phyloP scores from a whole-genome alignment of 2,888 invertebrate genomes.

The Dendrolimus pini region DNA sequence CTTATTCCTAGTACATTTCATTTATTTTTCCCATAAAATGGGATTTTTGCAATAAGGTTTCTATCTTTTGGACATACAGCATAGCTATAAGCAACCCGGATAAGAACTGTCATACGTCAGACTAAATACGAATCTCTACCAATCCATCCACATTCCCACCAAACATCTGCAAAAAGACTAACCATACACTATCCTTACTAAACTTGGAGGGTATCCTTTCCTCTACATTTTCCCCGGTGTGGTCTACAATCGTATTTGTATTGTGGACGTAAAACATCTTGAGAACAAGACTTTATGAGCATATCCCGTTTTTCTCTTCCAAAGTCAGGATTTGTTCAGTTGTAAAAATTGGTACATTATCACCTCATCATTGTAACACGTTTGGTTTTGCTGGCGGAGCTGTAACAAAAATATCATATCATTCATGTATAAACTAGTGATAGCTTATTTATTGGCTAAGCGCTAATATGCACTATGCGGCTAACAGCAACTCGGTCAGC shows the following conservation, averaged over 20 bases:
- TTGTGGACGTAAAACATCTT: conserved; percentile 52
- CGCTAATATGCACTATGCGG: too few species aligned
- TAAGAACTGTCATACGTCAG: too few species aligned
- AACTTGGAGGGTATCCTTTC: conserved; percentile 41
- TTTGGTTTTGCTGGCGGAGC: conserved; percentile 45
- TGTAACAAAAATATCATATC: conserved; percentile 15
- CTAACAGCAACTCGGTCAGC: too few species aligned
- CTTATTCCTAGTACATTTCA: too few species aligned
- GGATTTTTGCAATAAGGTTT: too few species aligned
- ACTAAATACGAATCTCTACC: background rate
- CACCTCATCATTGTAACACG: conserved; percentile 40
- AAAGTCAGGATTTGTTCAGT: conserved; percentile 19
- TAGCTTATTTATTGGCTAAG: too few species aligned
- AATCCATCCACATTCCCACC: background rate
- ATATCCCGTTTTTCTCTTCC: background rate
- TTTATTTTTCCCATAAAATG: too few species aligned
- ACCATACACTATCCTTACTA: conserved; percentile 19
- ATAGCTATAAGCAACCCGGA: too few species aligned
- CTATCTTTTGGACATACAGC: too few species aligned
- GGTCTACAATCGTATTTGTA: conserved; percentile 38
- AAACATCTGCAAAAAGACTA: background rate
- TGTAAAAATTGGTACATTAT: conserved; percentile 19
- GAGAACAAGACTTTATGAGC: conserved; percentile 52
- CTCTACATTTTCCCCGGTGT: conserved; percentile 19
- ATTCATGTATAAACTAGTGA: background rate